Evolutionary conservation across 2,888 invertebrate species (phyloP).

Genomic region (Bombylius discolor): DNA sequence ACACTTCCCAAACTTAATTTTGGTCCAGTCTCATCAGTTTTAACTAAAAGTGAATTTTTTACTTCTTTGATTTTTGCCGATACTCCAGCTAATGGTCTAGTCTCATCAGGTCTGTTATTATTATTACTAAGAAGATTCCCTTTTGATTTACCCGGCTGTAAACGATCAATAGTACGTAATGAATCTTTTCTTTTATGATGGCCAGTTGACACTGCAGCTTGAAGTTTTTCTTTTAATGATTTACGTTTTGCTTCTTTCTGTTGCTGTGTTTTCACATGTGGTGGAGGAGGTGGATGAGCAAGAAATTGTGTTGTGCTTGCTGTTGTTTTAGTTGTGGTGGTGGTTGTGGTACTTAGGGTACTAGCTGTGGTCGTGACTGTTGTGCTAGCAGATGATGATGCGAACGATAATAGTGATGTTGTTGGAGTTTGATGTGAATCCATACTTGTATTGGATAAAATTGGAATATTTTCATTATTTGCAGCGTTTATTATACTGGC

Average conservation of each 20-base stretch:
- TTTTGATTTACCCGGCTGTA: conserved; percentile 79
- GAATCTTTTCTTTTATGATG: conserved; percentile 50
- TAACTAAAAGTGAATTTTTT: conserved; percentile 43
- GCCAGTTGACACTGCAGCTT: conserved; percentile 25
- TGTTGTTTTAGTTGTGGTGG: conserved; percentile 16
- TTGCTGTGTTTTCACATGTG: conserved; percentile 33
- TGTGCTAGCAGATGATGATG: conserved; percentile 5
- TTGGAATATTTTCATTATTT: conserved; percentile 13
- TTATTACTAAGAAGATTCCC: conserved; percentile 67
- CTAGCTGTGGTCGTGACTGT: conserved; percentile 12
- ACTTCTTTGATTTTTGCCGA: conserved; percentile 45
- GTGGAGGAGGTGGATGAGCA: conserved; percentile 31
- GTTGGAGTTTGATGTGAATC: neutral
- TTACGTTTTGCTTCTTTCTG: conserved; percentile 36
- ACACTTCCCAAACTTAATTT: conserved; percentile 78
- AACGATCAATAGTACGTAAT: conserved; percentile 67
- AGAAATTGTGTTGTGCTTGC: conserved; percentile 29
- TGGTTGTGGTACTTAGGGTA: conserved; percentile 9
- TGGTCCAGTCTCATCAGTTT: conserved; percentile 56
- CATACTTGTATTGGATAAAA: neutral
- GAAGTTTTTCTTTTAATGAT: conserved; percentile 33
- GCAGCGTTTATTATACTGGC: conserved; percentile 9
- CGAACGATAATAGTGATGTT: neutral
- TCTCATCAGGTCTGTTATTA: conserved; percentile 47
- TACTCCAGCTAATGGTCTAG: conserved; percentile 42